These are phyloP conservation scores for Chionomys nivalis DNA, from an alignment of 2,113 vertebrate genomes.

Conservation along the genomic window DNA sequence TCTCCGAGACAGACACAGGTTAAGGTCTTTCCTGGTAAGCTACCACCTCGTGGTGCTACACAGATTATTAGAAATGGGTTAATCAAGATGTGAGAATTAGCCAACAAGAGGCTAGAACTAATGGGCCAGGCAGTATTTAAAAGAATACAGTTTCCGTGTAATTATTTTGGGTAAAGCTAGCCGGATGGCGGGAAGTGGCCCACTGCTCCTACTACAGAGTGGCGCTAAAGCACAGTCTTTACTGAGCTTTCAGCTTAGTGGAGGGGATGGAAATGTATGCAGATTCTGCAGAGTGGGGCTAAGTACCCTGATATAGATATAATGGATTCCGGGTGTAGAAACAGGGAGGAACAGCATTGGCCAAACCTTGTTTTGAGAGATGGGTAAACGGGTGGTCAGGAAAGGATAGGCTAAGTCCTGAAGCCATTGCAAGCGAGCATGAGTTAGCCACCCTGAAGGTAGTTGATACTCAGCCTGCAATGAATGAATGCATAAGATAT, in stretches of 20 bases:
- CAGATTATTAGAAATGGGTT: too few species aligned
- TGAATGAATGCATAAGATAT: background rate
- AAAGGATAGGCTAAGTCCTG: slow-evolving; percentile 40
- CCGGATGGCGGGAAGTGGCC: too few species aligned
- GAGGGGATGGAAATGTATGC: background rate
- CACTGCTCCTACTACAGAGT: too few species aligned
- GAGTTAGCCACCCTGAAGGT: background rate
- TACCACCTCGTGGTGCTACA: too few species aligned
- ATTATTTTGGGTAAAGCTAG: too few species aligned
- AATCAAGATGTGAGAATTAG: too few species aligned
- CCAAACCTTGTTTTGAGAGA: background rate
- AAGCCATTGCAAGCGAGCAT: background rate
- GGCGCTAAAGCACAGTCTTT: background rate
- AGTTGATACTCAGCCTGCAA: background rate
- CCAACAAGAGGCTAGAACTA: too few species aligned
- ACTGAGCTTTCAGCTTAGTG: background rate
- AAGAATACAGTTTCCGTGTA: too few species aligned
- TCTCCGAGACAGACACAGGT: too few species aligned
- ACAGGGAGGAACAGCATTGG: background rate
- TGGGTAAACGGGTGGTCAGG: background rate
- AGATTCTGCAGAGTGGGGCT: background rate
- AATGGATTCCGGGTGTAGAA: background rate
- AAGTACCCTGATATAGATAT: background rate
- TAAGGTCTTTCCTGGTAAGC: too few species aligned
- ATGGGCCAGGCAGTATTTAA: too few species aligned